Evolutionary conservation across 2,888 invertebrate genomes (phyloP), one percentile per base, ranked within the genome.

Genomic region (Cosmorhoe ocellata): DNA sequence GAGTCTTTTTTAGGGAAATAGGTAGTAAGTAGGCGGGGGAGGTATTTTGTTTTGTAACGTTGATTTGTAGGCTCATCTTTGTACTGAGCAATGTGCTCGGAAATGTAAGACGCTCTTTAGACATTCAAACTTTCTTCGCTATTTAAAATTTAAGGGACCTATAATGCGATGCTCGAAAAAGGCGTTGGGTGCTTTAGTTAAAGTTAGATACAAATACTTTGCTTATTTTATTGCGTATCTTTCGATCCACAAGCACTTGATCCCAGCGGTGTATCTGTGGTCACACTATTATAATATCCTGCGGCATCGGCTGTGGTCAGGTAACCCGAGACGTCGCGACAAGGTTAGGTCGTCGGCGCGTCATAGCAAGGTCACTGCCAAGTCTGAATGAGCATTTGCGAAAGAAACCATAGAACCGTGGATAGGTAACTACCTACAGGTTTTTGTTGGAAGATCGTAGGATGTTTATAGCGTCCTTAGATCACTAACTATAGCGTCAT

Each of bases 301-400:
- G 52, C 45, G 41, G 39, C 18, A 18, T 18, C 18, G 18, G 18
- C 18, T 38, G 41, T 39, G 33, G 28, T 38, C 45, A 41, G 41
- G 71, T 73, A 75, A 76, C 59, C 12, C 37, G 49, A 76, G 34
- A 48, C 52, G 38, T 30, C 45, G 24, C 18, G 57, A 43, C 67
- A 66, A 75, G 77, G 76, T 58, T 59, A 51, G 34, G 40, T 38
- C 41, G 40, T 1, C 26, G 42, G 51, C 63, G 40, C 61, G 59
- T 53, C 67, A 56, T 51, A 48, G 59, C 67, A 73, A 79, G 80
- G 78, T 72, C 72, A 70, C 63, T 70, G 67, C 41, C 66, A 41
- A 59, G 37, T 13, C 3, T 32, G 37, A 27, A 42, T 46, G 37
- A 38, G 12, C 37, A 50, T 38, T 48, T 30, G 30, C 33, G 18